Percentiles rank a stretch among this genome's conserved stretches.
phyloP scores from a whole-genome alignment of 2,888 invertebrate species.

The Lamproptera curius region DNA sequence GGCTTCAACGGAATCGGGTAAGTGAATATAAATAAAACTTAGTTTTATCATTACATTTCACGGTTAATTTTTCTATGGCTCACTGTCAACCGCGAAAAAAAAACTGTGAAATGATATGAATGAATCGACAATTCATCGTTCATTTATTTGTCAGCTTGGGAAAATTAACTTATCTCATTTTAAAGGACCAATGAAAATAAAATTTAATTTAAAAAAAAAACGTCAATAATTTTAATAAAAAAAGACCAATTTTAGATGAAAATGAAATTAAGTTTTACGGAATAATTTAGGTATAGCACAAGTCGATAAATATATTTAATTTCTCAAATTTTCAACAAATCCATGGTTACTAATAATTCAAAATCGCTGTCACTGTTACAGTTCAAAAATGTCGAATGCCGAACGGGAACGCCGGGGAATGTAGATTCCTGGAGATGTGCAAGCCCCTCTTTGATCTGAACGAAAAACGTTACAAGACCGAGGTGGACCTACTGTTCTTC shows the following conservation, averaged over 20 bases:
- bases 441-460: constrained; percentile 16
- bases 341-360: not conserved
- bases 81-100: no score
- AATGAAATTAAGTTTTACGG: not conserved
- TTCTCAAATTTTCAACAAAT: not conserved
- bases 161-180: no score
- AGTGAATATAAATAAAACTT: no score
- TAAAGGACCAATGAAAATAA: not conserved
- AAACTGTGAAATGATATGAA: no score
- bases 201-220: not conserved
- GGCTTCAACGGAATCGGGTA: not conserved
- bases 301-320: not conserved
- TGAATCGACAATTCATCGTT: no score
- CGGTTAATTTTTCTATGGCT: no score
- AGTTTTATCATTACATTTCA: no score
- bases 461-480: constrained; percentile 16
- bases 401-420: constrained; percentile 16
- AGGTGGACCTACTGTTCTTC: constrained; percentile 16
- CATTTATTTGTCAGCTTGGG: no score
- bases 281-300: not conserved
- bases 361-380: not conserved
- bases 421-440: constrained; percentile 18
- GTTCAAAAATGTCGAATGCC: constrained; percentile 18
- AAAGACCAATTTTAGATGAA: not conserved
- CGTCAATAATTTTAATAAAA: not conserved